phyloP scores from a whole-genome alignment of 1,140 invertebrate genomes.

The Drosophila melanica region DNA sequence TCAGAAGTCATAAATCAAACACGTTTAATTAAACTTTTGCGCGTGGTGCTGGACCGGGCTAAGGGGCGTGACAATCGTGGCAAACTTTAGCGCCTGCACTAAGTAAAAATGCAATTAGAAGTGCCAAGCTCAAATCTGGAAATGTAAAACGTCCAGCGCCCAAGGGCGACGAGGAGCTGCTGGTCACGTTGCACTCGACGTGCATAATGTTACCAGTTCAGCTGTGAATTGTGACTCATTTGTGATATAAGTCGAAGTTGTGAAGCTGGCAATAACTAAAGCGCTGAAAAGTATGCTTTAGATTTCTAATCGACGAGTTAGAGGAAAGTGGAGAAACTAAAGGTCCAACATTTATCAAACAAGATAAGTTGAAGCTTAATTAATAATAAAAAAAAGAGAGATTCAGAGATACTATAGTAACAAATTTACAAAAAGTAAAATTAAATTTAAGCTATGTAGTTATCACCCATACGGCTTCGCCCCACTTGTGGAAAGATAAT shows the following conservation, averaged over 20 bases:
- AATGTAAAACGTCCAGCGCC: slow-evolving; percentile 46
- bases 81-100: slow-evolving; percentile 61
- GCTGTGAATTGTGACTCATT: slow-evolving; percentile 17
- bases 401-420: too few relatives aligned
- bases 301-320: background rate
- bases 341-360: too few relatives aligned
- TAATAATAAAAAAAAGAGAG: too few relatives aligned
- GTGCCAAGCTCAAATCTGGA: slow-evolving; percentile 42
- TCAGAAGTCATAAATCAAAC: slow-evolving; percentile 76
- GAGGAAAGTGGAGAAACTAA: too few relatives aligned
- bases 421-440: too few relatives aligned
- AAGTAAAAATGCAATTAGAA: slow-evolving; percentile 82
- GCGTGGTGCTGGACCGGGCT: slow-evolving; percentile 9
- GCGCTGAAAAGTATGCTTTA: slow-evolving; percentile 18
- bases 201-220: slow-evolving; percentile 58
- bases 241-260: slow-evolving; percentile 19
- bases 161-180: background rate
- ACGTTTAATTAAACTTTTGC: slow-evolving; percentile 81
- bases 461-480: too few relatives aligned
- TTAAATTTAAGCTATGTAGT: too few relatives aligned
- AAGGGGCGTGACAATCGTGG: slow-evolving; percentile 13
- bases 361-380: too few relatives aligned
- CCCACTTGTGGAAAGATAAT: too few relatives aligned
- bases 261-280: background rate
- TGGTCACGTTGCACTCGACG: slow-evolving; percentile 52